Percentiles rank a stretch among this genome's conserved stretches.
Evolutionary conservation across 2,113 vertebrate genomes (phyloP).

Genomic region (Oreochromis aureus): DNA sequence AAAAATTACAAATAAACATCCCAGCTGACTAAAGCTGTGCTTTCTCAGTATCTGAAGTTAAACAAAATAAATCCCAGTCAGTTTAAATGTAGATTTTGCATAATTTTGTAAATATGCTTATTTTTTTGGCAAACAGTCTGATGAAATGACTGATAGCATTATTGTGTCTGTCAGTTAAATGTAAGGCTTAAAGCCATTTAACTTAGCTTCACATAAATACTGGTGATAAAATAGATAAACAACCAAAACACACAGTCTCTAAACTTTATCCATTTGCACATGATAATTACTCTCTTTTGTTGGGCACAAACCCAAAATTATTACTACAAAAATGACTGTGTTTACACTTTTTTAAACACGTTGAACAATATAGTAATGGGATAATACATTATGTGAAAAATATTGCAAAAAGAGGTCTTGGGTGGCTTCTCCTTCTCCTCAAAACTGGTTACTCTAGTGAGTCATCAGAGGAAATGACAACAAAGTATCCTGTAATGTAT

Average conservation of each 20-base stretch:
- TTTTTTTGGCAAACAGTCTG: no score
- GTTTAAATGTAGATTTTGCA: background rate
- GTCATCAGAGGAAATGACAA: background rate
- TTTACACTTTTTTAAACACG: background rate
- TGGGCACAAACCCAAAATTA: background rate
- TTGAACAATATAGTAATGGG: background rate
- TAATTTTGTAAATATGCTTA: background rate
- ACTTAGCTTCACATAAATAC: background rate
- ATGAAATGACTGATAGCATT: background rate
- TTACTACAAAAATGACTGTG: background rate
- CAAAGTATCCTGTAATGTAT: background rate
- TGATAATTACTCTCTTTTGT: background rate
- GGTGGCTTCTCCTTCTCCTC: background rate
- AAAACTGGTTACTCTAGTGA: background rate
- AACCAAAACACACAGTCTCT: background rate
- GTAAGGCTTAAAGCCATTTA: background rate
- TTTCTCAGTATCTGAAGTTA: background rate
- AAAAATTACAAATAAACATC: background rate
- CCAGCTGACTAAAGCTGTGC: background rate
- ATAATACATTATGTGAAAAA: background rate
- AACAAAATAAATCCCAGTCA: background rate
- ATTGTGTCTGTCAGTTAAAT: background rate
- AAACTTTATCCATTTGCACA: background rate
- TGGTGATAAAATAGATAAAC: background rate
- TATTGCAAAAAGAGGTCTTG: background rate